Evolutionary conservation across 92 coral and sea anemone genomes (phyloP).

Genomic region (Siderastrea siderea): DNA sequence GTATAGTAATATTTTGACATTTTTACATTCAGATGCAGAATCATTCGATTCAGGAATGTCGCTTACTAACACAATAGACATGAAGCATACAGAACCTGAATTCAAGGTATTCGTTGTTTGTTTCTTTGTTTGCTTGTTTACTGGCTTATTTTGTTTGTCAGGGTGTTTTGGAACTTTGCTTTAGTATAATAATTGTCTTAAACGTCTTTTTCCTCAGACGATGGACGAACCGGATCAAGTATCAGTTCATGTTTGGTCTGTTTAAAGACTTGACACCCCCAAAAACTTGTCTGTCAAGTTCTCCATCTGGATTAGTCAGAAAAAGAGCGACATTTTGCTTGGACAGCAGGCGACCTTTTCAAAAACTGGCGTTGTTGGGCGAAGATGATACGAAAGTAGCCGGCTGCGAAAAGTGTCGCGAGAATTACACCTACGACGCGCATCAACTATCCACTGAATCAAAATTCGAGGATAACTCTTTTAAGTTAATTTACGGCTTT

Average conservation of each 20-base stretch:
- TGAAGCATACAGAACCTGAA: constrained; percentile 37
- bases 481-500: no score
- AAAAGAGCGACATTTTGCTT: not conserved
- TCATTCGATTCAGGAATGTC: constrained; percentile 77
- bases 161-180: no score
- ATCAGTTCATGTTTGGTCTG: constrained; percentile 62
- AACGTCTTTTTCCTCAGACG: constrained; percentile 10
- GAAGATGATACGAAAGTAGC: no score
- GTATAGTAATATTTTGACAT: not conserved
- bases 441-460: no score
- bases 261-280: not conserved
- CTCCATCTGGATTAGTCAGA: not conserved
- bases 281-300: not conserved
- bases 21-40: constrained; percentile 48
- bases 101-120: constrained; percentile 9
- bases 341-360: no score
- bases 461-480: no score
- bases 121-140: not conserved
- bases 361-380: no score
- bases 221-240: constrained; percentile 67
- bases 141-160: no score
- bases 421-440: no score
- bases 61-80: constrained; percentile 39
- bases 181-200: not conserved
- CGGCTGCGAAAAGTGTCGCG: no score